Conservation (phyloP, 2,113 vertebrate genomes). For the Nannospalax galili region DNA sequence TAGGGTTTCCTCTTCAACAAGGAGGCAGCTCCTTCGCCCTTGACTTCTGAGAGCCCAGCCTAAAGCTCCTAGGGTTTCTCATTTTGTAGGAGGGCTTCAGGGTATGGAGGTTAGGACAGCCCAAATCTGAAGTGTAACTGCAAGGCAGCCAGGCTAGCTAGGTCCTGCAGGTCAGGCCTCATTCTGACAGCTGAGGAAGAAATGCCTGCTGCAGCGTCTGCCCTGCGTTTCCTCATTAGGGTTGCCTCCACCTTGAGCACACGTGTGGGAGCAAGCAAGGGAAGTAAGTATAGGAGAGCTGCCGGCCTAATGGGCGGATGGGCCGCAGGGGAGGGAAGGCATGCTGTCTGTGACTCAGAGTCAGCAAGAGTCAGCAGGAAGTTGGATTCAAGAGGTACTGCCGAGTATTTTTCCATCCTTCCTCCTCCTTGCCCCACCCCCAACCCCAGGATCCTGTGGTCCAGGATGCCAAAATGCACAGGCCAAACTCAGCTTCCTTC, state of each 20-base stretch:
- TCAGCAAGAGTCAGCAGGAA: slow-evolving; percentile 77
- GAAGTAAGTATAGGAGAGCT: slow-evolving; percentile 56
- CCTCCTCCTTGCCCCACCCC: neutral
- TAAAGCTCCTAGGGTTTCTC: neutral
- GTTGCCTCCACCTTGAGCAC: slow-evolving; percentile 66
- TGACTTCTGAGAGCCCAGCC: neutral
- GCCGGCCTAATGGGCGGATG: slow-evolving; percentile 61
- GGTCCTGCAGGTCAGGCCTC: neutral
- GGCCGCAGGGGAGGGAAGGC: slow-evolving; percentile 70
- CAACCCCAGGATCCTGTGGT: neutral
- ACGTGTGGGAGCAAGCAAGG: slow-evolving; percentile 63
- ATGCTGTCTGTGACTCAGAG: slow-evolving; percentile 79
- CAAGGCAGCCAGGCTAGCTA: neutral
- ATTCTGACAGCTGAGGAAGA: neutral
- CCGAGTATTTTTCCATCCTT: slow-evolving; percentile 77
- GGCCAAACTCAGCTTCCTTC: slow-evolving; percentile 55
- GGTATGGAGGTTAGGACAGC: neutral
- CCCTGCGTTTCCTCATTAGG: slow-evolving; percentile 41
- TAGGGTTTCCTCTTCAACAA: neutral
- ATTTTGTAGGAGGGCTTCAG: neutral
- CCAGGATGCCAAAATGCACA: slow-evolving; percentile 63
- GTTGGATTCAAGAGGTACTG: slow-evolving; percentile 67
- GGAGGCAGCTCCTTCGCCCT: neutral
- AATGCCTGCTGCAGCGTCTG: slow-evolving; percentile 39
- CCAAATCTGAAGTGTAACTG: neutral